Base-by-base conservation (phyloP, 2,113 vertebrate species). In the Ophiodon elongatus region DNA sequence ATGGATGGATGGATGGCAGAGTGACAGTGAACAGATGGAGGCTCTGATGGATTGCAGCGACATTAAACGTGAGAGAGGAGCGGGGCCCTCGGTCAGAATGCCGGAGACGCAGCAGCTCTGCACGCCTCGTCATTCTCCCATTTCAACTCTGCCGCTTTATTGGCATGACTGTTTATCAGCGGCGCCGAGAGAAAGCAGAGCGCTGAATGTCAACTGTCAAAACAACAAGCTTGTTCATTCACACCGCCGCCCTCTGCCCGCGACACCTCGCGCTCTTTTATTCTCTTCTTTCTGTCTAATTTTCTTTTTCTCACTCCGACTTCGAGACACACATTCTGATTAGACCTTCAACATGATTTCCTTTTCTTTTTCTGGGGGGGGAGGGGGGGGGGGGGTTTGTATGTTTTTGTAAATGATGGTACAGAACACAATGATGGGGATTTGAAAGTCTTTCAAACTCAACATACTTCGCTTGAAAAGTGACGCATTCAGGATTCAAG, bases 1-100 rank as follows among this genome's bases (percentile, higher is more conserved):
- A 82, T 2, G 76, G 85, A 87, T 85, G 78, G 56, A 59, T 56
- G 54, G 54, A 56, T 57, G 88, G 85, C 88, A 69, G 80, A 69
- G 80, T 90, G 94, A 94, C 88, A 89, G 86, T 62, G 81, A 93
- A 88, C 93, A 94, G 92, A 94, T 94, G 91, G 87, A 87, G 82
- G 74, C 79, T 76, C 86, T 94, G 93, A 95, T 95, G 84, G 93
- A 94, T 93, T 93, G 92, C 88, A 86, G 80, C 64, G 17, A 87
- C 90, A 92, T 94, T 84, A 84, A 75, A 94, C 80, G 76, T 93
- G 92, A 91, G 80, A 89, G 86, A 90, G 82, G 84, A 89, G 90
- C 80, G 41, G 73, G 62, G 73, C 70, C 65, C 54, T 87, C 23
- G 85, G 82, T 86, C 77, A 87, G 87, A 82, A 88, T 62, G 37